Conservation (phyloP, 2,113 vertebrate genomes). For the Synchiropus splendidus region DNA sequence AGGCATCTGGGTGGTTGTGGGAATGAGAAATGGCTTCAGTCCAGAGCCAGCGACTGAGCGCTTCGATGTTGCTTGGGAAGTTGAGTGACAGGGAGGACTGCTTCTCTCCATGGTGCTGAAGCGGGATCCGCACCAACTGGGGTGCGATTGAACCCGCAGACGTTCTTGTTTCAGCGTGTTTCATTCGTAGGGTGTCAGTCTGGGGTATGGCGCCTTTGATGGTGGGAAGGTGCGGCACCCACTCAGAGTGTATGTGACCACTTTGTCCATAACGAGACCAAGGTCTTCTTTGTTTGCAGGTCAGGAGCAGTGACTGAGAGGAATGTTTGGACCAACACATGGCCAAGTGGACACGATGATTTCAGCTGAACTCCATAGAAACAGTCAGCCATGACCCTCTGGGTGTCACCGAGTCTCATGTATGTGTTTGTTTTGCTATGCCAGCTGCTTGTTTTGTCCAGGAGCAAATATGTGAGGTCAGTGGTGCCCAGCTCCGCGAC, state of each 20-base stretch:
- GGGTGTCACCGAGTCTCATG: conserved; percentile 64
- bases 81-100: background rate
- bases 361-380: conserved; percentile 3
- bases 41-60: background rate
- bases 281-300: too few species aligned
- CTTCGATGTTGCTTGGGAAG: conserved; percentile 12
- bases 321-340: conserved; percentile 32
- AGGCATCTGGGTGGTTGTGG: too few species aligned
- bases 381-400: conserved; percentile 65
- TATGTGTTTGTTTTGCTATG: conserved; percentile 71
- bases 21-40: background rate
- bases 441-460: conserved; percentile 65
- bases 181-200: too few species aligned
- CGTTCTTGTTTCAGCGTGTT: too few species aligned
- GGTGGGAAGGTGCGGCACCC: too few species aligned
- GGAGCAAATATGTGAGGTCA: conserved; percentile 61
- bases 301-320: background rate
- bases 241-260: too few species aligned
- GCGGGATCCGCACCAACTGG: too few species aligned
- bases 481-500: conserved; percentile 72
- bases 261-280: too few species aligned
- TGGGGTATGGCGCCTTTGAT: too few species aligned
- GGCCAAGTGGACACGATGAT: conserved; percentile 45
- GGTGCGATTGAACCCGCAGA: too few species aligned
- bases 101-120: conserved; percentile 58